Evolutionary conservation across 2,888 invertebrate genomes (phyloP).

Genomic region (Luffia ferchaultella): DNA sequence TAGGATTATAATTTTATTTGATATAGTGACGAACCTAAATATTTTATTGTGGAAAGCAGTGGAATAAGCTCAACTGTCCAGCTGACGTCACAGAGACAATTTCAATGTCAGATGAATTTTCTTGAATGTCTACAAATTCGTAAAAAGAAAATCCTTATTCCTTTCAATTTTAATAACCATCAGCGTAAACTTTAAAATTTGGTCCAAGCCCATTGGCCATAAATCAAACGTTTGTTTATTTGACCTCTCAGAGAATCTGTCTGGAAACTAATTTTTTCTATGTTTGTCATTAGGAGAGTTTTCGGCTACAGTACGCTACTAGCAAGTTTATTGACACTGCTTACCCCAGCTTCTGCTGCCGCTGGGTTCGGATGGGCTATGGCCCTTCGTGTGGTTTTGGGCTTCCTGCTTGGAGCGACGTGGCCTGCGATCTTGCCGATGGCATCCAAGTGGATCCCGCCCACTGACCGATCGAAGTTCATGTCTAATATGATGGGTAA

Average conservation of each 20-base stretch:
- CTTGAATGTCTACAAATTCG: too few relatives aligned
- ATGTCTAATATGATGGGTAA: constrained; percentile 92
- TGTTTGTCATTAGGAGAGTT: constrained; percentile 61
- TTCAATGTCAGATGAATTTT: too few relatives aligned
- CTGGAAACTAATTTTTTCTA: too few relatives aligned
- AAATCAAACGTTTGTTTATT: too few relatives aligned
- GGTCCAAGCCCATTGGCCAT: not conserved
- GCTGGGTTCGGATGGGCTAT: constrained; percentile 75
- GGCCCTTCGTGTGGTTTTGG: constrained; percentile 75
- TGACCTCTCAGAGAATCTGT: too few relatives aligned
- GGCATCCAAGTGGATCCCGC: constrained; percentile 95
- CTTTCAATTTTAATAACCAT: too few relatives aligned
- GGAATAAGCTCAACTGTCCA: too few relatives aligned
- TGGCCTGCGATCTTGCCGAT: constrained; percentile 95
- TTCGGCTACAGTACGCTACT: constrained; percentile 88
- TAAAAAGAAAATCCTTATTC: too few relatives aligned
- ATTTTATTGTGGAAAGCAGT: too few relatives aligned
- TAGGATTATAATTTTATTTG: not conserved
- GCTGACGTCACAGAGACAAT: too few relatives aligned
- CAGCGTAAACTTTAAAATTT: not conserved
- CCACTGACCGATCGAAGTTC: constrained; percentile 91
- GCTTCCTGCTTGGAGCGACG: constrained; percentile 84
- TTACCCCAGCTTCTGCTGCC: constrained; percentile 81
- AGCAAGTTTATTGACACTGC: constrained; percentile 81
- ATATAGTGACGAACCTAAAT: too few relatives aligned